Evolutionary conservation across 2,888 invertebrate species (phyloP), one percentile per base, ranked within the genome.

Genomic region (Clitarchus hookeri): DNA sequence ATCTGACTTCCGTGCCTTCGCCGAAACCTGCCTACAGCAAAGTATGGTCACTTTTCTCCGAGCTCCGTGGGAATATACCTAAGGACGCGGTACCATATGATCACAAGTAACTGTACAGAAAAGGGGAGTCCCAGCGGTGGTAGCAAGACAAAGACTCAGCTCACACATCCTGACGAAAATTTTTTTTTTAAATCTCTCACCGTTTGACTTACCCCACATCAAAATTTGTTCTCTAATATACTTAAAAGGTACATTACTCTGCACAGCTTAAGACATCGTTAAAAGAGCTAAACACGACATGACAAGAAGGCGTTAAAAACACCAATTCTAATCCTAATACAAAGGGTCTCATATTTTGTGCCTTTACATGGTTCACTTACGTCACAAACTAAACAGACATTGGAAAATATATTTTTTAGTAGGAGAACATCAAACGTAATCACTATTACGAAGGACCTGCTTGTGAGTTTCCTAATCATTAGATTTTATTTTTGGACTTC

Each of bases 221-320:
- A 23, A 65, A 65, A 16, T 65, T 65, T 8, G 65, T 65, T 65
- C n/a, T 16, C 65, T 65, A 65, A 65, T 65, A 65, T 65, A 65
- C n/a, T 65, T n/a, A 65, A 65, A 65, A 65, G 65, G 65, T 65
- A 65, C 65, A 65, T 65, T 65, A 65, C 65, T 65, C 65, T 65
- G 65, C 65, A 23, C 16, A 65, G 19, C 65, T 6, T 65, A 65
- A 65, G 65, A 65, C 19, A 65, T 65, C 16, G 65, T 65, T 65
- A 65, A 19, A 65, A 19, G 65, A 65, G 65, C 65, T 65, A 65
- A 65, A 65, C 8, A 65, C 65, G 16, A 16, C 65, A 65, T 65
- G 65, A 65, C 65, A 65, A 65, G 65, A 65, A 65, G 65, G 65
- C 65, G n/a, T n/a, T n/a, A 23, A 65, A n/a, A 65, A 65, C 65